Base-by-base conservation (phyloP, 2,888 invertebrate species). In the Pegoplata infirma region DNA sequence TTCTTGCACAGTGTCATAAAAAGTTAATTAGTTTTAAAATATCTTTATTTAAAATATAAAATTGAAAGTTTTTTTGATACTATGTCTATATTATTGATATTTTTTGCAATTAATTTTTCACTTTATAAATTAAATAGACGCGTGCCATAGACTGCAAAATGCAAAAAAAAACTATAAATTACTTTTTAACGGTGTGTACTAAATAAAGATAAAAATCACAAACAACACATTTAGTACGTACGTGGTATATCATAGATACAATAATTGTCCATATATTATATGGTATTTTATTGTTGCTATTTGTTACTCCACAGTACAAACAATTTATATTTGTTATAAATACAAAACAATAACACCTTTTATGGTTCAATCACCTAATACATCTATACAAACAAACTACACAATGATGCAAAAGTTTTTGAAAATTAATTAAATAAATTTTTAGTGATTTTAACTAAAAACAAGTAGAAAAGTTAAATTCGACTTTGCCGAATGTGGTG, bases 361-460 rank as follows among this genome's bases (percentile, higher is more conserved):
- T 75, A 40, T 56, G 66, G 75, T 79, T 74, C 71, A 75, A 75
- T 71, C 55, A 75, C 66, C 75, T 71, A 55, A 66, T 61, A 61
- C 25, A 36, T 49, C 16, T 46, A 47, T 10, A 40, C 23, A 66
- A 5, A 66, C 17, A 16, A 23, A 64, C n/a, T n/a, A n/a, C n/a
- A n/a, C n/a, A n/a, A n/a, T n/a, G n/a, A n/a, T n/a, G n/a, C n/a
- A n/a, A n/a, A n/a, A n/a, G n/a, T n/a, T n/a, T n/a, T n/a, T n/a
- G n/a, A n/a, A n/a, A n/a, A n/a, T n/a, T n/a, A n/a, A n/a, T n/a
- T n/a, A n/a, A n/a, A n/a, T n/a, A n/a, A n/a, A n/a, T n/a, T n/a
- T n/a, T n/a, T n/a, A n/a, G n/a, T n/a, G n/a, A n/a, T n/a, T n/a
- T n/a, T n/a, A n/a, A n/a, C n/a, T n/a, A n/a, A n/a, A n/a, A n/a